A percentile compares a stretch with the other conserved stretches of the same genome.
Evolutionary conservation across 2,113 vertebrate species (phyloP).

Genomic region (Phalacrocorax aristotelis): DNA sequence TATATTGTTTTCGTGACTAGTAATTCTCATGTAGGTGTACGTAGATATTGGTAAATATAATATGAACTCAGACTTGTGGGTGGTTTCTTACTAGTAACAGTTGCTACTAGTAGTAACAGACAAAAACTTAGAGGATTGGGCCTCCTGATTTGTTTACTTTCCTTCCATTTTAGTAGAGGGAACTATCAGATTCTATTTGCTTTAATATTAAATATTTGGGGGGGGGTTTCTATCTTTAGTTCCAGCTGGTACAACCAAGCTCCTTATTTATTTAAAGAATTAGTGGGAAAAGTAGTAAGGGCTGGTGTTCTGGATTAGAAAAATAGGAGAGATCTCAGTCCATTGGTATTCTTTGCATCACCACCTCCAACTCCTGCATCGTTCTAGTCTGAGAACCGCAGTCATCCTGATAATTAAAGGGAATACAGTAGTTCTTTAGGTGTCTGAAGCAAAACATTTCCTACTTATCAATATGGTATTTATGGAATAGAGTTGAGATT

Average conservation of each 20-base stretch:
- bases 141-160: neutral
- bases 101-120: neutral
- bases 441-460: neutral
- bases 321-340: neutral
- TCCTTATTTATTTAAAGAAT: neutral
- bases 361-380: neutral
- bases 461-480: neutral
- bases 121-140: neutral
- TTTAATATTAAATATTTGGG: neutral
- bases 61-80: neutral
- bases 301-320: neutral
- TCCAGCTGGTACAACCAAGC: neutral
- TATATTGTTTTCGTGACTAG: neutral
- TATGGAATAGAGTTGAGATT: neutral
- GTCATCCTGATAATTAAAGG: neutral
- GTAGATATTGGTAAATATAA: neutral
- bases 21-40: neutral
- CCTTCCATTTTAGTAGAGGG: neutral
- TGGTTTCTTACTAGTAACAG: neutral
- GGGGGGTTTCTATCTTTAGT: neutral
- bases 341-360: neutral
- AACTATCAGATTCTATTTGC: neutral
- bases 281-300: neutral
- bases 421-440: neutral
- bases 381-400: neutral